These are phyloP conservation scores for Apamea crenata DNA, from an alignment of 2,888 invertebrate genomes.

Conservation along the genomic window DNA sequence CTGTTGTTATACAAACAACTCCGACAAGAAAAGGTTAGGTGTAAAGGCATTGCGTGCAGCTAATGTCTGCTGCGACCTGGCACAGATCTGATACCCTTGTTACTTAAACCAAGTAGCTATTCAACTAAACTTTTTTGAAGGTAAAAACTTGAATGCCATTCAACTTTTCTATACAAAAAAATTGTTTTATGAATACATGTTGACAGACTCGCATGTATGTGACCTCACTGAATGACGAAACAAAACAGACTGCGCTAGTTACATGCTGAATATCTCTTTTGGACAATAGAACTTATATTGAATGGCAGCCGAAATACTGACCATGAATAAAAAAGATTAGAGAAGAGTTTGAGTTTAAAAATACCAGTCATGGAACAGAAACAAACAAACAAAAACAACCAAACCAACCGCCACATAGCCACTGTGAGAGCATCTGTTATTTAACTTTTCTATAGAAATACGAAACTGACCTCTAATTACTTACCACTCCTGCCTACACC, in stretches of 20 bases:
- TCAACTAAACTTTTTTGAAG: conserved; percentile 19
- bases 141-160: conserved; percentile 40
- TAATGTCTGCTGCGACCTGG: conserved; percentile 54
- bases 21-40: conserved; percentile 54
- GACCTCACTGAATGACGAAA: conserved; percentile 38
- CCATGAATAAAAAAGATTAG: conserved; percentile 2
- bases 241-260: conserved; percentile 25
- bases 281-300: conserved; percentile 37
- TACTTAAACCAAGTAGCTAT: conserved; percentile 31
- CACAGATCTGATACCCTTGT: conserved; percentile 53
- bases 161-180: conserved; percentile 13
- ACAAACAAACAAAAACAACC: neutral
- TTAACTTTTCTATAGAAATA: conserved; percentile 6
- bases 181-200: conserved; percentile 34
- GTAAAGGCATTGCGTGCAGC: conserved; percentile 64
- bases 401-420: neutral
- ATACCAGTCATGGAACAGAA: conserved; percentile 4
- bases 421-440: neutral
- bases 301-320: conserved; percentile 28
- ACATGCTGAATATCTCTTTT: conserved; percentile 39
- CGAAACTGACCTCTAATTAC: conserved; percentile 19
- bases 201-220: conserved; percentile 24
- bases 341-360: neutral
- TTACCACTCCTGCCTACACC: neutral
- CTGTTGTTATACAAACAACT: conserved; percentile 29